These are phyloP conservation scores for Falco concolor DNA, from an alignment of 2,797 vertebrate species.

Conservation along the genomic window DNA sequence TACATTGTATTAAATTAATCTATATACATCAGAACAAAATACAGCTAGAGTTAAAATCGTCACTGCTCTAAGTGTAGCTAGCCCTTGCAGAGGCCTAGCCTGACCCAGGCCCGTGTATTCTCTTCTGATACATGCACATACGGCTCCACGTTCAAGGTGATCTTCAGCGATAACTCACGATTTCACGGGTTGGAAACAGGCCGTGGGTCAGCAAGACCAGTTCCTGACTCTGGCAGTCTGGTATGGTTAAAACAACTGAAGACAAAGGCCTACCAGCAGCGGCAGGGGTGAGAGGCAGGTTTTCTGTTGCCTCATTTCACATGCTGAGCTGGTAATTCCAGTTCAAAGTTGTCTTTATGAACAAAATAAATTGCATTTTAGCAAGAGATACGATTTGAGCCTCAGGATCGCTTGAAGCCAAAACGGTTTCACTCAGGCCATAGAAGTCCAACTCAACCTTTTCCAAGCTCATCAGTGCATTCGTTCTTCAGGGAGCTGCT, in stretches of 20 bases:
- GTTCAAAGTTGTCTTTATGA: not conserved
- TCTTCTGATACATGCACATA: not conserved
- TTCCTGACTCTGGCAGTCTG: not conserved
- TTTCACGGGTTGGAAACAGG: not conserved
- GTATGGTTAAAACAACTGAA: not conserved
- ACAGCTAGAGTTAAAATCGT: not conserved
- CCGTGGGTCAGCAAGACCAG: not conserved
- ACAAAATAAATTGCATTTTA: not conserved
- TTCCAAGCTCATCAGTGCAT: not conserved
- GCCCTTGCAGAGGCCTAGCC: not conserved
- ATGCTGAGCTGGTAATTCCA: not conserved
- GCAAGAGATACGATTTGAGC: not conserved
- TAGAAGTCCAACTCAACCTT: not conserved
- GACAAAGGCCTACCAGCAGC: not conserved
- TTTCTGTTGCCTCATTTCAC: not conserved
- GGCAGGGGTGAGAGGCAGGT: not conserved
- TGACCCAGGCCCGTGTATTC: not conserved
- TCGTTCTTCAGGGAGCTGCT: not conserved
- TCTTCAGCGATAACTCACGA: not conserved
- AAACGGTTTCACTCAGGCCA: not conserved
- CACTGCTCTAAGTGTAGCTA: not conserved
- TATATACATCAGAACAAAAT: not conserved
- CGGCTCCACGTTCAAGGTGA: not conserved
- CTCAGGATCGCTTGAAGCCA: not conserved
- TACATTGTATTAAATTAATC: not conserved